Conservation (phyloP, 2,113 vertebrate species). For the Psophia crepitans region DNA sequence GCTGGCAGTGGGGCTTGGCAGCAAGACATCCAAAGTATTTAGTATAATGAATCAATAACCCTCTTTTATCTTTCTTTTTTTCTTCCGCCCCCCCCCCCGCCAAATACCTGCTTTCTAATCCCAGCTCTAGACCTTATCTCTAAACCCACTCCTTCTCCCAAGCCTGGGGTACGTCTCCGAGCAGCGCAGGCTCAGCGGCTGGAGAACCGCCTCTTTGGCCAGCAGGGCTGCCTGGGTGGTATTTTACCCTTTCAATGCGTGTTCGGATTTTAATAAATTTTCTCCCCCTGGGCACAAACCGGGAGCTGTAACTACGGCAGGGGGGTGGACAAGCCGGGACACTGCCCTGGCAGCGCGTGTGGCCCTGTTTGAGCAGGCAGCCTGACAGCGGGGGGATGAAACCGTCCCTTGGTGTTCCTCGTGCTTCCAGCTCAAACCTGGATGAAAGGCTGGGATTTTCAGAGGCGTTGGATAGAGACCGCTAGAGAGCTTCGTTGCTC, state of each 20-base stretch:
- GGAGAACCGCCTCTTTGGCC: background rate
- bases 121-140: background rate
- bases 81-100: too few species aligned
- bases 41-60: background rate
- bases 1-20: background rate
- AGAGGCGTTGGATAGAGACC: background rate
- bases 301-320: background rate
- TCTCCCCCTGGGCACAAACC: background rate
- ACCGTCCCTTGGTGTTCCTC: background rate
- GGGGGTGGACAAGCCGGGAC: background rate
- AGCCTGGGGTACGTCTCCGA: accelerated
- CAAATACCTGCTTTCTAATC: background rate
- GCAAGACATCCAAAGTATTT: background rate
- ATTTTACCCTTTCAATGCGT: background rate
- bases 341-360: background rate
- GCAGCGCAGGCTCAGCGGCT: accelerated
- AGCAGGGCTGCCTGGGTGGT: background rate
- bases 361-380: background rate
- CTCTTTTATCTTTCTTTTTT: too few species aligned
- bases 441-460: background rate
- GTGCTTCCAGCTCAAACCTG: background rate
- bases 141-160: background rate
- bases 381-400: background rate
- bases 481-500: background rate
- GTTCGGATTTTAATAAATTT: background rate